These are phyloP conservation scores for Barbus barbus DNA, from an alignment of 2,113 vertebrate species.

Conservation along the genomic window DNA sequence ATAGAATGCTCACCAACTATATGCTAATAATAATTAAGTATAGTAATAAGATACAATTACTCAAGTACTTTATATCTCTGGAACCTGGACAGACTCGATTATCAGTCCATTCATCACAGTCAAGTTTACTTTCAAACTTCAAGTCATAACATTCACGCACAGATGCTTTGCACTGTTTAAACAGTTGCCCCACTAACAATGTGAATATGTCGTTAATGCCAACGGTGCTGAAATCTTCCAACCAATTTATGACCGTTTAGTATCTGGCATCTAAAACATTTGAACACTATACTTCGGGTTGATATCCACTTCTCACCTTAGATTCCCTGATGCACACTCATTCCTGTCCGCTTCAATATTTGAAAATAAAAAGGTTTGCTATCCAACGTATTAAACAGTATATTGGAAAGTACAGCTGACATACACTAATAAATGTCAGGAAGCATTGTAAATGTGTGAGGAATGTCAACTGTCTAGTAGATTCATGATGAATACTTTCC, in stretches of 20 bases:
- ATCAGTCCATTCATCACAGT: not conserved
- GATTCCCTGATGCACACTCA: not conserved
- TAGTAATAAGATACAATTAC: not conserved
- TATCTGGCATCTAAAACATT: not conserved
- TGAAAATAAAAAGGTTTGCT: not conserved
- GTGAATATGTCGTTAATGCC: slow-evolving; percentile 14
- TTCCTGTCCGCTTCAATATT: not conserved
- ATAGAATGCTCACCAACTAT: not conserved
- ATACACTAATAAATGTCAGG: not conserved
- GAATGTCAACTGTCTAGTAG: not conserved
- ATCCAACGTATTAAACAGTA: not conserved
- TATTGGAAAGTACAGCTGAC: not conserved
- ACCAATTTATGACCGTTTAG: not conserved
- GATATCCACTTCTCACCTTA: not conserved
- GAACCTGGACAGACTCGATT: not conserved
- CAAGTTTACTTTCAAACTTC: not conserved
- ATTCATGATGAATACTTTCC: not conserved
- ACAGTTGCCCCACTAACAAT: slow-evolving; percentile 4
- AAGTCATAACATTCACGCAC: not conserved
- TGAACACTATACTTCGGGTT: not conserved
- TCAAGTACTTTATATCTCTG: not conserved
- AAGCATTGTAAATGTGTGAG: not conserved
- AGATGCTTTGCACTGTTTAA: slow-evolving; percentile 26
- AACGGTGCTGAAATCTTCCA: not conserved
- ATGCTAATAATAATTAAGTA: not conserved